Evolutionary conservation across 2,888 invertebrate genomes (phyloP), one percentile per base, ranked within the genome.

Genomic region (Sinohyriopsis cumingii): DNA sequence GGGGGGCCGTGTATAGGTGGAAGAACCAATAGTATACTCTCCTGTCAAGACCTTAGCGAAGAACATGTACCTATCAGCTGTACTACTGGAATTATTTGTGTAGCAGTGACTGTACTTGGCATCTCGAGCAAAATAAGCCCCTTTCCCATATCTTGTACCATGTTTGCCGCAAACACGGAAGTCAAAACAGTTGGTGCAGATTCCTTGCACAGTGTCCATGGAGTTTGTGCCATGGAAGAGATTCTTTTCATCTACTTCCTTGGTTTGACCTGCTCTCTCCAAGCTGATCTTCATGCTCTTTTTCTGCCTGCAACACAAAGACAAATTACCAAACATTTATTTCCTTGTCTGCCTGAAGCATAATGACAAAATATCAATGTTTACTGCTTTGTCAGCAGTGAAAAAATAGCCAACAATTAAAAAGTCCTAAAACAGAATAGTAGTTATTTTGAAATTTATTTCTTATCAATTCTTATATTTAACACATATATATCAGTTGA

Each of bases 221-320:
- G 71, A 72, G 25, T 78, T 73, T 5, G 82, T 82, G 33, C 85
- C 85, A 70, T 85, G 85, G 63, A 84, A 85, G 7, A 85, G 72
- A 19, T 71, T 54, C 28, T 63, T 68, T 57, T 82, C 83, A 55
- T 73, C 62, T 3, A 77, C 68, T 12, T 55, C 55, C 2, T 55
- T 55, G 22, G 63, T 62, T n/a, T 25, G 20, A 9, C 68, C 75
- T 24, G 70, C 67, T 15, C 68, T 33, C 53, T 66, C 53, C n/a
- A 62, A 28, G n/a, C 60, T 64, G 4, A 62, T 70, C 12, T 65
- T 61, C 75, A 78, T 81, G 25, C 28, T 63, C n/a, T 67, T 33
- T 33, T 0, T 33, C 7, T 33, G 33, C 33, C 28, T 28, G 28
- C 3, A 28, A 28, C 28, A 28, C 28, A 28, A 28, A 5, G 5